Conservation (phyloP, 2,888 invertebrate species). For the Lysandra bellargus region DNA sequence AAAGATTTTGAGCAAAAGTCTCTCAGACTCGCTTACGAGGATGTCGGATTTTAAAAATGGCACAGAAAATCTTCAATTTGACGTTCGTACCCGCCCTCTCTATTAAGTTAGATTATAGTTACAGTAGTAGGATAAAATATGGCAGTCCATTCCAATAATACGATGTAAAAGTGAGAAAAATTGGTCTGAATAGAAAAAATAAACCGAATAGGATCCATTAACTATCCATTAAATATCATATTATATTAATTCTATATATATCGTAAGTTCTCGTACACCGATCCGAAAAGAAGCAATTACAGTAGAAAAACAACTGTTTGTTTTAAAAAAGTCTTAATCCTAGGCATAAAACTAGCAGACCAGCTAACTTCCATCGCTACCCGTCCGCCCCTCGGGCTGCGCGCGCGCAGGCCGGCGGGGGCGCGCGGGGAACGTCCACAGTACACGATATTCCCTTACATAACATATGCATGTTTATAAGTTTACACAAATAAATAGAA, state of each 20-base stretch:
- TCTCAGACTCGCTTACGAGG: conserved; percentile 6
- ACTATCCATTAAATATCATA: conserved; percentile 63
- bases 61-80: conserved; percentile 34
- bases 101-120: conserved; percentile 45
- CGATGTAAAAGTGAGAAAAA: conserved; percentile 74
- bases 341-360: conserved; percentile 71
- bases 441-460: conserved; percentile 56
- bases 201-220: conserved; percentile 59
- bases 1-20: conserved; percentile 31
- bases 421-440: conserved; percentile 54
- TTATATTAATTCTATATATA: conserved; percentile 56
- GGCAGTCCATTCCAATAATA: conserved; percentile 74
- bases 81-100: conserved; percentile 32
- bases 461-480: conserved; percentile 56
- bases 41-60: conserved; percentile 28
- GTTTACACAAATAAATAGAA: conserved; percentile 38
- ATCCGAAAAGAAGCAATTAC: conserved; percentile 73
- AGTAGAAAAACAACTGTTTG: conserved; percentile 60
- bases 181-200: conserved; percentile 71
- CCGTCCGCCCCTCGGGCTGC: conserved; percentile 50
- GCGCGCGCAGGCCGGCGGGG: conserved; percentile 40
- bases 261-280: conserved; percentile 61
- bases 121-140: conserved; percentile 68
- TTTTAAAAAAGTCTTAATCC: conserved; percentile 68
- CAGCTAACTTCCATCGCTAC: conserved; percentile 58